A percentile compares a stretch with the other conserved stretches of the same genome.
These are phyloP conservation scores for Epicauta chinensis DNA, from an alignment of 1,140 invertebrate genomes.

Conservation along the genomic window DNA sequence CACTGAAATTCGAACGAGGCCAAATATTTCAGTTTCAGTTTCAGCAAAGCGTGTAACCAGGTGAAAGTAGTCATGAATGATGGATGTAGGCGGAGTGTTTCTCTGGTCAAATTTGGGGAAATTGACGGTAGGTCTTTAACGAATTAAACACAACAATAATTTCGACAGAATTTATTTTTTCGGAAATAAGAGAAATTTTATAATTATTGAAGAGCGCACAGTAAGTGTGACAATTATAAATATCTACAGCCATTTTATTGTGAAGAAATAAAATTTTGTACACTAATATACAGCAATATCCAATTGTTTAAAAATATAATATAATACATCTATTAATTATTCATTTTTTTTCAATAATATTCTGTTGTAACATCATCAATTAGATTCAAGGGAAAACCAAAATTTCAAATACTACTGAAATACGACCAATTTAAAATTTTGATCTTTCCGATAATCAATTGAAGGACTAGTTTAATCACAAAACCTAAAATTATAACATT, in stretches of 20 bases:
- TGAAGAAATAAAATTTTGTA: slow-evolving; percentile 27
- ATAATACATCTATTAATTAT: slow-evolving; percentile 19
- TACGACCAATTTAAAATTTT: background rate
- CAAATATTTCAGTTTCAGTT: too few relatives aligned
- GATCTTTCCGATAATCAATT: slow-evolving; percentile 8
- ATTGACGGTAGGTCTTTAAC: too few relatives aligned
- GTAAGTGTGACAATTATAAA: too few relatives aligned
- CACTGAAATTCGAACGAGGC: too few relatives aligned
- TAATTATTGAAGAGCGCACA: too few relatives aligned
- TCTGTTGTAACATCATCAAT: slow-evolving; percentile 1
- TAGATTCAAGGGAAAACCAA: slow-evolving; percentile 2
- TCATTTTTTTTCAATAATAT: slow-evolving; percentile 11
- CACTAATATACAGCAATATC: slow-evolving; percentile 32
- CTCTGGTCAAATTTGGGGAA: too few relatives aligned
- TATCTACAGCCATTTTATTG: slow-evolving; percentile 20
- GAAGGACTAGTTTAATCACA: slow-evolving; percentile 38
- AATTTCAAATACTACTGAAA: slow-evolving; percentile 24
- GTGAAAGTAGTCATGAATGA: too few relatives aligned
- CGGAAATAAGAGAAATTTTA: too few relatives aligned
- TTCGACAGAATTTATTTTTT: too few relatives aligned
- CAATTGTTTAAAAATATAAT: slow-evolving; percentile 24
- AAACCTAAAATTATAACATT: slow-evolving; percentile 33
- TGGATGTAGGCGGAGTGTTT: too few relatives aligned
- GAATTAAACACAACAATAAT: too few relatives aligned
- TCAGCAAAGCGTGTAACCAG: too few relatives aligned